Base-by-base conservation (phyloP, 2,888 invertebrate genomes). In the Rotaria socialis region DNA sequence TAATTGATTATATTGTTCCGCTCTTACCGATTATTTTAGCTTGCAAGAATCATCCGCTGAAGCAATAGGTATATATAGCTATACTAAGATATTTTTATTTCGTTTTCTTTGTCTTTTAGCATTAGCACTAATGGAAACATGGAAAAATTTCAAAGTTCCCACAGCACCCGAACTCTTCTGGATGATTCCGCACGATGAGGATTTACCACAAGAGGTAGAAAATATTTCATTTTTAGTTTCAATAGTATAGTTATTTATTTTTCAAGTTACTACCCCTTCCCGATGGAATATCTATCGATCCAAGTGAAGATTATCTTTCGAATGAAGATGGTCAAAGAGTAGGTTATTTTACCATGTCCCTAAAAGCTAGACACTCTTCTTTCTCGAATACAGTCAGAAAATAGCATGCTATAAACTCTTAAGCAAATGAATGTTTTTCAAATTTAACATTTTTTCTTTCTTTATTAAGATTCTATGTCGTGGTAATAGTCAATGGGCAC, bases 191-290 rank as follows among this genome's bases (percentile, higher is more conserved):
- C 80, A 24, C 10, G 80, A 80, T 80, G 80, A 80, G 47, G 80
- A 80, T 80, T 47, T 80, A 47, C 80, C 80, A n/a, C 80, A 80
- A 47, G 80, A 80, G 5, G 80, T 80, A 80, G 47, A 19, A 27
- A 35, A 35, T 35, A 35, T 35, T 35, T 35, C 35, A 35, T 35
- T 35, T 35, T 35, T 35, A 35, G 35, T 35, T 35, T 35, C 35
- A 35, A 35, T 35, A 35, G 35, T 35, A 35, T 24, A 2, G 84
- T 85, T 58, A 87, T 87, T 87, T 84, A 87, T 87, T 88, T 86
- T 88, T 89, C 3, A 89, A 94, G 91, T 91, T 95, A 84, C 91
- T 95, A 86, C 95, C 95, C 2, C 90, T 95, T 89, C 95, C 95
- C 24, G 93, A 93, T 88, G 94, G 94, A 89, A 93, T 93, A 92